phyloP scores from a whole-genome alignment of 2,113 vertebrate genomes.

The Nicator chloris region DNA sequence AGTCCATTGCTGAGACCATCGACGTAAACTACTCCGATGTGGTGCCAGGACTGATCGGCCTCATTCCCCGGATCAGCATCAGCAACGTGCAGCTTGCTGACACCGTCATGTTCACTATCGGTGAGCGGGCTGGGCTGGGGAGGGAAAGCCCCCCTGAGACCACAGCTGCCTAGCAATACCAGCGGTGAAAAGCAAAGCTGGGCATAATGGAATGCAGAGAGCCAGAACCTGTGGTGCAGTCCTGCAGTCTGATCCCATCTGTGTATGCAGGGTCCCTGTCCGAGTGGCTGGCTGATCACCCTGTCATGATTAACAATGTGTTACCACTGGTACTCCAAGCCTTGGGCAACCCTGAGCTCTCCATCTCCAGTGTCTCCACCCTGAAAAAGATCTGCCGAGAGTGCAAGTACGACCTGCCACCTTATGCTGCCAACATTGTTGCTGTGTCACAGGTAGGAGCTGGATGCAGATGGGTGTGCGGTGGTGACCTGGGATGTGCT shows the following conservation, averaged over 20 bases:
- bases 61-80: constrained; percentile 97
- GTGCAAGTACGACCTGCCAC: constrained; percentile 95
- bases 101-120: constrained; percentile 99
- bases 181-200: background rate
- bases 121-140: constrained; percentile 69
- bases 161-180: background rate
- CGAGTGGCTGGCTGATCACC: constrained; percentile 97
- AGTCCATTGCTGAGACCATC: constrained; percentile 97
- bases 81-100: constrained; percentile 97
- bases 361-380: constrained; percentile 96
- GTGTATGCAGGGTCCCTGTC: constrained; percentile 86
- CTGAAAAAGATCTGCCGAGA: constrained; percentile 98
- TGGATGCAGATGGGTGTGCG: background rate
- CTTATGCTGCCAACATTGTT: constrained; percentile 95
- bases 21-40: constrained; percentile 98
- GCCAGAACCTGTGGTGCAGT: background rate
- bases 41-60: constrained; percentile 95
- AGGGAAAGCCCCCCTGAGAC: background rate
- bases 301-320: constrained; percentile 97
- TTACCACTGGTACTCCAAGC: constrained; percentile 95
- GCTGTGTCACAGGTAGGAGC: constrained; percentile 92
- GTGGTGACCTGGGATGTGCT: background rate
- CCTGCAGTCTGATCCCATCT: background rate
- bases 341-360: constrained; percentile 95
- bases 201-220: accelerated